These are phyloP conservation scores for Stegodyphus mimosarum DNA, from an alignment of 1,140 invertebrate species.

Conservation along the genomic window DNA sequence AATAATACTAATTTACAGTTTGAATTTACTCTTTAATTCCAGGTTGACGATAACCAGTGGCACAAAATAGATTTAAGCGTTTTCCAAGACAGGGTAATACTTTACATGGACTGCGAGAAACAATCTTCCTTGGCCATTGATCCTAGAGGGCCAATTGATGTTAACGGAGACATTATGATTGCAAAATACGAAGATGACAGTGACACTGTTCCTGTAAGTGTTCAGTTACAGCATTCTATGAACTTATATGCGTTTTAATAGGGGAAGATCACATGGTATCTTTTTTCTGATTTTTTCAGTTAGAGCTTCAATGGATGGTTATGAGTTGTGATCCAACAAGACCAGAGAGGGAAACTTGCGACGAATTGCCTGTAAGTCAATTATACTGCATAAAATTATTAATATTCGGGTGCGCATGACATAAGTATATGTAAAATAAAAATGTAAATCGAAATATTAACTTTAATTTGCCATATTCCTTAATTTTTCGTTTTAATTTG, in stretches of 20 bases:
- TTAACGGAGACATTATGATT: slow-evolving; percentile 77
- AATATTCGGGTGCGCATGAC: not conserved
- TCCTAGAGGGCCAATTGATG: slow-evolving; percentile 74
- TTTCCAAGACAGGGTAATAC: slow-evolving; percentile 74
- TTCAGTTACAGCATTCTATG: not conserved
- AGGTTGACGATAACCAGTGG: slow-evolving; percentile 83
- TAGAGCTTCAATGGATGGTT: slow-evolving; percentile 85
- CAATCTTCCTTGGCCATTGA: slow-evolving; percentile 69
- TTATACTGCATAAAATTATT: not conserved
- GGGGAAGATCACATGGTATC: not conserved
- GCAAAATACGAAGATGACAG: slow-evolving; percentile 73
- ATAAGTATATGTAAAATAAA: too few relatives aligned
- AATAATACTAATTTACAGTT: too few relatives aligned
- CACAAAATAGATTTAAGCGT: slow-evolving; percentile 84
- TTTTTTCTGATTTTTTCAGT: slow-evolving; percentile 69
- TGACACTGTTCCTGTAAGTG: slow-evolving; percentile 76
- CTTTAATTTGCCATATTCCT: too few relatives aligned
- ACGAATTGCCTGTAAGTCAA: slow-evolving; percentile 73
- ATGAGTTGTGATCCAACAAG: slow-evolving; percentile 81
- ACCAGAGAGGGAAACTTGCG: slow-evolving; percentile 78
- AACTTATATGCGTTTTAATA: not conserved
- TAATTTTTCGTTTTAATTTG: too few relatives aligned
- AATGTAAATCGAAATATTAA: too few relatives aligned
- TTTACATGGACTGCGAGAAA: slow-evolving; percentile 79
- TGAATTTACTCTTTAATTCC: slow-evolving; percentile 62